phyloP scores from a whole-genome alignment of 2,888 invertebrate genomes.

The Saturnia pavonia region DNA sequence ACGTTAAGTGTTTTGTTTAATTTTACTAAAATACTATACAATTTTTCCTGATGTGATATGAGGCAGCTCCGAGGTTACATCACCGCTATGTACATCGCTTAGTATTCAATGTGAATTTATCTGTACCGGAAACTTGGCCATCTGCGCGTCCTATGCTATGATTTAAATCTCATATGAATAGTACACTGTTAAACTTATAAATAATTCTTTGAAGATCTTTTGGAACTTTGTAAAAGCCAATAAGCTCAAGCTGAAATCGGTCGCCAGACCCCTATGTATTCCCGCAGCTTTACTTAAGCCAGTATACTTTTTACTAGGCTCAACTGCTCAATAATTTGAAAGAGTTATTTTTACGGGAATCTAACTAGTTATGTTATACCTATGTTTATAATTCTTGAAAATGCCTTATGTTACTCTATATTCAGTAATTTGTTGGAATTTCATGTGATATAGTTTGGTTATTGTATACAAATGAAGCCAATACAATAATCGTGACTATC shows the following conservation, averaged over 20 bases:
- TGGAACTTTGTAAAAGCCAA: not conserved
- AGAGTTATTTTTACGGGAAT: too few relatives aligned
- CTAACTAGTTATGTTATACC: too few relatives aligned
- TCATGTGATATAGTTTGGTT: too few relatives aligned
- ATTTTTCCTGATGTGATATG: not conserved
- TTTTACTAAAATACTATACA: not conserved
- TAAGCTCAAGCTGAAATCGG: too few relatives aligned
- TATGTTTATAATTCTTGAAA: too few relatives aligned
- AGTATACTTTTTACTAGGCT: not conserved
- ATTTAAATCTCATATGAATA: not conserved
- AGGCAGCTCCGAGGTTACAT: not conserved
- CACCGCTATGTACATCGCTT: not conserved
- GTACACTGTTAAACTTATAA: not conserved
- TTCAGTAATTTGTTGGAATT: too few relatives aligned
- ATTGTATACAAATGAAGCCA: too few relatives aligned
- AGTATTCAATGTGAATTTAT: slow-evolving; percentile 9
- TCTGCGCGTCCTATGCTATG: not conserved
- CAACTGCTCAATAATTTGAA: too few relatives aligned
- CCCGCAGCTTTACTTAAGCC: not conserved
- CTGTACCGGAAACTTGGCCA: slow-evolving; percentile 4
- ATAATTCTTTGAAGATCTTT: not conserved
- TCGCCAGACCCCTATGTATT: not conserved
- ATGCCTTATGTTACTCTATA: too few relatives aligned
- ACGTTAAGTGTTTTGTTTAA: not conserved
- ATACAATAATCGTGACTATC: too few relatives aligned